phyloP scores from a whole-genome alignment of 2,113 vertebrate genomes.

The Kobus ellipsiprymnus region DNA sequence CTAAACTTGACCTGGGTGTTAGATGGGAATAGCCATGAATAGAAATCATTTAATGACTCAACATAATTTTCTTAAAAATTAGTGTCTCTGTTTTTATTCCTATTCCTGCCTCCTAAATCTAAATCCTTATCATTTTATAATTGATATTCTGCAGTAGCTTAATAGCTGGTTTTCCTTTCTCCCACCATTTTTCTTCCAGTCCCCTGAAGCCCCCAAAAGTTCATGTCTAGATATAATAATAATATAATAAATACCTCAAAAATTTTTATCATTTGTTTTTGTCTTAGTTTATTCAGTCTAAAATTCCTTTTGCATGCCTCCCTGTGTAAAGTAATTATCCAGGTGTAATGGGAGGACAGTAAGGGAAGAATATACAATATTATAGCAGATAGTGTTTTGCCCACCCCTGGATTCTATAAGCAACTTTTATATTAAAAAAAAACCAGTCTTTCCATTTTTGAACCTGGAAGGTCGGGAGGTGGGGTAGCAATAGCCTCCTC shows the following conservation, averaged over 20 bases:
- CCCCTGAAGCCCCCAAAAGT: not conserved
- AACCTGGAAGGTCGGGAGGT: not conserved
- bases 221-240: not conserved
- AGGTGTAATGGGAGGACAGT: not conserved
- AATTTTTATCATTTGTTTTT: not conserved
- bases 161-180: not conserved
- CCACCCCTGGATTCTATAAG: not conserved
- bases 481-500: no score
- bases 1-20: slow-evolving; percentile 42
- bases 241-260: not conserved
- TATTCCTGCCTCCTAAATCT: slow-evolving; percentile 14
- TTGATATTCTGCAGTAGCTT: slow-evolving; percentile 3
- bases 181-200: not conserved
- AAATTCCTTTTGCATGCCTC: not conserved
- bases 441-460: not conserved
- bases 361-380: not conserved
- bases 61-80: slow-evolving; percentile 28
- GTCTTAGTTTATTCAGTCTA: not conserved
- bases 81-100: slow-evolving; percentile 43
- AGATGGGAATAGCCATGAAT: not conserved
- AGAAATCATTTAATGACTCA: slow-evolving; percentile 32
- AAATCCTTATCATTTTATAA: slow-evolving; percentile 7
- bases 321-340: not conserved
- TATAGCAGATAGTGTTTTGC: not conserved
- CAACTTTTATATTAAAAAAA: not conserved